Evolutionary conservation across 2,797 vertebrate genomes (phyloP), one percentile per base, ranked within the genome.

Genomic region (Lophius americanus): DNA sequence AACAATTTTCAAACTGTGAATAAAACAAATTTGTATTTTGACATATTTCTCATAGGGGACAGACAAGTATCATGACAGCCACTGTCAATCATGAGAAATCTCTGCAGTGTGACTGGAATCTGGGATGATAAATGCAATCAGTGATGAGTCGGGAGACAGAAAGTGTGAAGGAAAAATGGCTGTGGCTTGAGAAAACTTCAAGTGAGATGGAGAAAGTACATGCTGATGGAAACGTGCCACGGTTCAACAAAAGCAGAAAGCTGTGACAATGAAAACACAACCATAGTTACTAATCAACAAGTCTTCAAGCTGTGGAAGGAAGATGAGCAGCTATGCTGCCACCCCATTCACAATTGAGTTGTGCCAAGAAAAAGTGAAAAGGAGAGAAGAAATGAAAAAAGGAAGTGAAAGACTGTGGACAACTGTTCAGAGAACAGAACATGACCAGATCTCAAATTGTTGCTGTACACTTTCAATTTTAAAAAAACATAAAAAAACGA

Each of bases 341-440:
- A 90, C 88, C 88, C 82, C 79, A 84, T 89, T 91, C 87, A 84
- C 91, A 74, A 89, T 74, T 51, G 56, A 77, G 80, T 83, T 44
- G 83, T 88, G 92, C 90, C 91, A 93, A 92, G 86, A 91, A 85
- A 81, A 88, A 90, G 89, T 90, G 88, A 91, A 90, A 90, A 86
- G 86, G 86, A 88, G 86, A 90, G 87, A 87, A 91, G 82, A 81
- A 88, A 89, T 84, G 85, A 86, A 88, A 89, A 86, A 82, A 80
- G 78, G 88, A 85, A 86, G 90, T 89, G 90, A 91, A 92, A 90
- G 90, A 92, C 90, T 89, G 87, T 76, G 83, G 89, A 91, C 87
- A 90, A 92, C 86, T 91, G 90, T 91, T 89, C 85, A 86, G 81
- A 78, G 88, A 91, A 85, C 77, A 88, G 82, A 90, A 89, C 79